These are phyloP conservation scores for Aethina tumida DNA, from an alignment of 1,140 invertebrate species.

Conservation along the genomic window DNA sequence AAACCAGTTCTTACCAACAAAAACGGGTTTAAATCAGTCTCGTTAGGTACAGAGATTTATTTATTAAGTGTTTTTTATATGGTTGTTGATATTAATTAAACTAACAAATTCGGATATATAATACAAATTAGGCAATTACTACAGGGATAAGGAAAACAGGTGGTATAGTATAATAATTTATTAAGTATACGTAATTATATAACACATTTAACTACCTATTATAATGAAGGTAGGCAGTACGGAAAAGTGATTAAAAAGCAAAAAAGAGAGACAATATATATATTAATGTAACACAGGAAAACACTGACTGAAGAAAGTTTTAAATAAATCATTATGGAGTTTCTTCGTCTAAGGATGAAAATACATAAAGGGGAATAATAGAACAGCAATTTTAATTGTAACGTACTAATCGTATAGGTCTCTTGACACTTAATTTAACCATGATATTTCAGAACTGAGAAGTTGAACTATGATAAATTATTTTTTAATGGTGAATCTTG, in stretches of 20 bases:
- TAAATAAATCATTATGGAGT: constrained; percentile 10
- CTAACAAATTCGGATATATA: too few species aligned
- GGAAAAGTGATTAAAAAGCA: constrained; percentile 15
- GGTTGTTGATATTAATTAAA: too few species aligned
- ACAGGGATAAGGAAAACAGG: too few species aligned
- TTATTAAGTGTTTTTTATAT: too few species aligned
- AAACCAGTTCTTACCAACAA: too few species aligned
- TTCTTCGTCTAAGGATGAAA: constrained; percentile 7
- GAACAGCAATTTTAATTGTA: constrained; percentile 9
- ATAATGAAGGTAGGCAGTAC: constrained; percentile 18
- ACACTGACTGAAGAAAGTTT: constrained; percentile 12
- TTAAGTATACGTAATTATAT: constrained; percentile 26
- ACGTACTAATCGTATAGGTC: constrained; percentile 11
- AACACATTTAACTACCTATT: constrained; percentile 23
- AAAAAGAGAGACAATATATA: constrained; percentile 14
- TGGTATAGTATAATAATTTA: constrained; percentile 29
- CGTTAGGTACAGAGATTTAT: too few species aligned
- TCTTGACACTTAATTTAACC: constrained; percentile 9
- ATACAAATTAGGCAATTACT: too few species aligned
- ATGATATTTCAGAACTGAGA: constrained; percentile 8
- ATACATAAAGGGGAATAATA: constrained; percentile 7
- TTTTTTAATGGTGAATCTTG: constrained; percentile 11
- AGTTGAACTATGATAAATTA: constrained; percentile 16
- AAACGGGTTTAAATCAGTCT: too few species aligned
- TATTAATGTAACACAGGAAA: constrained; percentile 13